A percentile compares a stretch with the other conserved stretches of the same genome.
These are phyloP conservation scores for Ataeniobius toweri DNA, from an alignment of 2,797 vertebrate genomes.

Conservation along the genomic window DNA sequence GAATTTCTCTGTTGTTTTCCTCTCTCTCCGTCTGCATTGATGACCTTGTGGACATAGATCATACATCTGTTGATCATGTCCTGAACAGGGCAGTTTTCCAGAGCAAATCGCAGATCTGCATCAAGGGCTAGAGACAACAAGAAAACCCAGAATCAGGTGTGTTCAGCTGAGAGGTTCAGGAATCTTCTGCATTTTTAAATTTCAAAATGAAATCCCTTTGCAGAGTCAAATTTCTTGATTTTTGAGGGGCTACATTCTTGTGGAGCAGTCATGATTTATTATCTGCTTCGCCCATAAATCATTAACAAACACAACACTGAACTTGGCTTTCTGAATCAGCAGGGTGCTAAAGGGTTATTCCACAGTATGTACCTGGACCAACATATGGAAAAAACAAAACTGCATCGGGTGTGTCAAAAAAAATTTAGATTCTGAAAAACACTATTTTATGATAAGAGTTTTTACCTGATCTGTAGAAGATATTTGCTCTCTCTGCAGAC, in stretches of 20 bases:
- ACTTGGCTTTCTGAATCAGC: no score
- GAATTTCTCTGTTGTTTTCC: constrained; percentile 13
- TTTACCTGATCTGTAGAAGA: constrained; percentile 80
- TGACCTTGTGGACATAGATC: constrained; percentile 80
- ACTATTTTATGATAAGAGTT: neutral
- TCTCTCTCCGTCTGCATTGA: constrained; percentile 39
- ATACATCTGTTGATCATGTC: constrained; percentile 70
- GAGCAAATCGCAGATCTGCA: constrained; percentile 75
- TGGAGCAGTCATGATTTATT: no score
- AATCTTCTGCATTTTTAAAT: neutral
- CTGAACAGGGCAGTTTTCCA: constrained; percentile 49
- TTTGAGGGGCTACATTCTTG: no score
- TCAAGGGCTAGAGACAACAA: constrained; percentile 72
- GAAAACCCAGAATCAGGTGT: neutral
- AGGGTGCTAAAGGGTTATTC: no score
- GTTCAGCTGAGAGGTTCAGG: neutral
- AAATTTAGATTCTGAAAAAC: neutral
- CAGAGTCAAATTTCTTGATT: neutral
- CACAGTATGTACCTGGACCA: no score
- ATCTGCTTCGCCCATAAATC: no score
- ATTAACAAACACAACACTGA: no score
- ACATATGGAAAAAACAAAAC: no score
- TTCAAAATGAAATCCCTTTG: neutral
- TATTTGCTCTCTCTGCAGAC: constrained; percentile 61
- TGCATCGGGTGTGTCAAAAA: neutral